Evolutionary conservation across 2,113 vertebrate genomes (phyloP).

Genomic region (Antigone vipio): DNA sequence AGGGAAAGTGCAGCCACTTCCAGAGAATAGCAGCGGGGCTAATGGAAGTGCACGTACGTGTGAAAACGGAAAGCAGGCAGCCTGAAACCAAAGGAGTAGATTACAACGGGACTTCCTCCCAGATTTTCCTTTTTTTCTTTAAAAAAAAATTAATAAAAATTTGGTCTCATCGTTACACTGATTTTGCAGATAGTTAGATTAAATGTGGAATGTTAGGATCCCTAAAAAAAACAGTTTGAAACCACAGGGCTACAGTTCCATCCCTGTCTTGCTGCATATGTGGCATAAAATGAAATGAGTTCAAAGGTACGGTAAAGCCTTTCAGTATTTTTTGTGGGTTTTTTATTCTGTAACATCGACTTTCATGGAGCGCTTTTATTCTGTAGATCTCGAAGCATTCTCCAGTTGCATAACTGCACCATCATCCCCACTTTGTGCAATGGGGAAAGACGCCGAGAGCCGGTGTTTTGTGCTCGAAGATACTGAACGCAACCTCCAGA

Average conservation of each 20-base stretch:
- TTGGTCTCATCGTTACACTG: background rate
- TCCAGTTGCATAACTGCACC: background rate
- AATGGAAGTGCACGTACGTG: slow-evolving; percentile 27
- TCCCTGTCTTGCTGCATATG: background rate
- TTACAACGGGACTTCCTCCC: slow-evolving; percentile 16
- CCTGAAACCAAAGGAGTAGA: background rate
- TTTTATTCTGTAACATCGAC: background rate
- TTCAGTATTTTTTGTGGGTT: background rate
- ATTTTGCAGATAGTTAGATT: slow-evolving; percentile 29
- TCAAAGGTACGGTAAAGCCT: background rate
- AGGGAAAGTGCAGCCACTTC: slow-evolving; percentile 66
- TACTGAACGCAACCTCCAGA: background rate
- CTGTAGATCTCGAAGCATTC: background rate
- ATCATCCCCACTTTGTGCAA: background rate
- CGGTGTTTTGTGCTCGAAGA: background rate
- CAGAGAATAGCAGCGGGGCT: slow-evolving; percentile 48
- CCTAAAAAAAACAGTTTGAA: slow-evolving; percentile 40
- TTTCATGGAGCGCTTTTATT: background rate
- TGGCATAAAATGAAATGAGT: background rate
- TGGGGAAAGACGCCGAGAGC: background rate
- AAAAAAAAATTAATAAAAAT: too few species aligned
- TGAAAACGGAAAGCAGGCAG: slow-evolving; percentile 47
- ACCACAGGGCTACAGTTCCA: background rate
- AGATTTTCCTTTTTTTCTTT: background rate
- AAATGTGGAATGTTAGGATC: slow-evolving; percentile 5